These are phyloP conservation scores for Bufo bufo DNA, from an alignment of 2,113 vertebrate species.

Conservation along the genomic window DNA sequence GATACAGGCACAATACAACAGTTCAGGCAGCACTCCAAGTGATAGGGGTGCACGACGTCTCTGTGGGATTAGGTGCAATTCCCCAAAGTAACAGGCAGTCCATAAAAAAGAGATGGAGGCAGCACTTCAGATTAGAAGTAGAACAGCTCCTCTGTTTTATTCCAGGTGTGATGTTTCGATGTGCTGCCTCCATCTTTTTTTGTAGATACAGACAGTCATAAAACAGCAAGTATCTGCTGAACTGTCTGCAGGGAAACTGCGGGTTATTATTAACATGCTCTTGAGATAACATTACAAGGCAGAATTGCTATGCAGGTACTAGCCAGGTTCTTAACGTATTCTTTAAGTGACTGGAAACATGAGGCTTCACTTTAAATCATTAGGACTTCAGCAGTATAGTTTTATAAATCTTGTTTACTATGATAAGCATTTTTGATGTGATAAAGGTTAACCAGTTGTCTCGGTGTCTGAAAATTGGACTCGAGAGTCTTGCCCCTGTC, in stretches of 20 bases:
- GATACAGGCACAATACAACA: too few species aligned
- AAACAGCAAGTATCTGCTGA: background rate
- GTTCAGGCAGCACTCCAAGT: too few species aligned
- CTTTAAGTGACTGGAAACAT: background rate
- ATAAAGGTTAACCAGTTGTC: slow-evolving; percentile 35
- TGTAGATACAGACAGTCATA: background rate
- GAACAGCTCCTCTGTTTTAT: too few species aligned
- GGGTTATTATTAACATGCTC: background rate
- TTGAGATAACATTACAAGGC: background rate
- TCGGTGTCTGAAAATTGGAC: slow-evolving; percentile 21
- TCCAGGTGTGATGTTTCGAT: too few species aligned
- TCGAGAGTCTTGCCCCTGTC: background rate
- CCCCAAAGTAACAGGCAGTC: too few species aligned
- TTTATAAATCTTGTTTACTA: background rate
- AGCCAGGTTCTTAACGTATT: background rate
- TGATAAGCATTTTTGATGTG: slow-evolving; percentile 17
- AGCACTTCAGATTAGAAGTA: too few species aligned
- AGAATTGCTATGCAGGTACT: background rate
- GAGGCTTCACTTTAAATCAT: background rate
- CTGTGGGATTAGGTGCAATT: too few species aligned
- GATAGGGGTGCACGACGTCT: too few species aligned
- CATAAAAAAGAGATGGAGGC: too few species aligned
- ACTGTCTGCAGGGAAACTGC: background rate
- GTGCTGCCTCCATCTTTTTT: too few species aligned
- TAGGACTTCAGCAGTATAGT: background rate